phyloP scores from a whole-genome alignment of 2,888 invertebrate genomes.

The Ptilodon capucinus region DNA sequence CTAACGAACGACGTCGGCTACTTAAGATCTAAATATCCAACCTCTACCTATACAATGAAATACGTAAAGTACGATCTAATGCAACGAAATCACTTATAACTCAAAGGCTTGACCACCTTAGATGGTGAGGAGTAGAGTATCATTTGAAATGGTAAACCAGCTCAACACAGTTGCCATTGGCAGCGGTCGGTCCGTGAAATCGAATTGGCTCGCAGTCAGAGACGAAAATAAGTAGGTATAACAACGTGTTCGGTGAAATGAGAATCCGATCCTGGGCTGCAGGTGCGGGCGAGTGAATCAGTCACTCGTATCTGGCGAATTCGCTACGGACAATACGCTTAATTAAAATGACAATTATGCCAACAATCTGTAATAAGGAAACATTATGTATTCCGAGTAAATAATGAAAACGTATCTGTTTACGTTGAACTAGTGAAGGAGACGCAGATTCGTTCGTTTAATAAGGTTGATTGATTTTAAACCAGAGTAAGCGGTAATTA shows the following conservation, averaged over 20 bases:
- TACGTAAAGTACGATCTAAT: background rate
- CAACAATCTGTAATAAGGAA: slow-evolving; percentile 4
- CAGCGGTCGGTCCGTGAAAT: slow-evolving; percentile 70
- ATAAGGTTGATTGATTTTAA: too few relatives aligned
- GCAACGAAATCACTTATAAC: slow-evolving; percentile 5
- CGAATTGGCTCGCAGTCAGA: slow-evolving; percentile 77
- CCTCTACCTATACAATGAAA: background rate
- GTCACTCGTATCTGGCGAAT: slow-evolving; percentile 25
- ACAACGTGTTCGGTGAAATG: slow-evolving; percentile 53
- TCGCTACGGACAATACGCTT: slow-evolving; percentile 6
- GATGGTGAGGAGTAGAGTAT: slow-evolving; percentile 30
- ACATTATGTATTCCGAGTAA: slow-evolving; percentile 6
- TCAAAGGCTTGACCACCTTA: background rate
- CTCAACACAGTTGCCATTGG: slow-evolving; percentile 56
- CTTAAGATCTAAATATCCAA: background rate
- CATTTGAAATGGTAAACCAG: slow-evolving; percentile 47
- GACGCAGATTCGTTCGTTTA: background rate
- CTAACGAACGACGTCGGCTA: too few relatives aligned
- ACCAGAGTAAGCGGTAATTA: background rate
- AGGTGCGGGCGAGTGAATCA: slow-evolving; percentile 51
- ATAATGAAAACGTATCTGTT: background rate
- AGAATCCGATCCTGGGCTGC: slow-evolving; percentile 45
- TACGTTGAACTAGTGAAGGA: background rate
- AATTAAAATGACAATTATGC: slow-evolving; percentile 17
- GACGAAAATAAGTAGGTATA: slow-evolving; percentile 72